Percentiles rank a stretch among this genome's conserved stretches.
These are phyloP conservation scores for Xiphorhynchus elegans DNA, from an alignment of 2,113 vertebrate genomes.

Conservation along the genomic window DNA sequence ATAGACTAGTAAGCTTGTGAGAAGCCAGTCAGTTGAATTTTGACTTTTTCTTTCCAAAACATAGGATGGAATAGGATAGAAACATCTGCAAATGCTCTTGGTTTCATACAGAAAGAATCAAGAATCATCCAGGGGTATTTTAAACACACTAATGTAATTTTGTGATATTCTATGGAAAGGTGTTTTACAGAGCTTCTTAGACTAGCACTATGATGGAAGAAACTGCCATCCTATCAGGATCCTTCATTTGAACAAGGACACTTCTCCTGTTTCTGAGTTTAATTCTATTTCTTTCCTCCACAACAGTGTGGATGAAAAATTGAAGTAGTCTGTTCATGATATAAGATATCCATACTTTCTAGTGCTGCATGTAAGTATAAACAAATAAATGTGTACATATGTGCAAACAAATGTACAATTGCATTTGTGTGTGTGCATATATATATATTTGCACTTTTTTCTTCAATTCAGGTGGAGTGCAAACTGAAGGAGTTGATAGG, in stretches of 20 bases:
- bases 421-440: fast-evolving
- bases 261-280: not conserved
- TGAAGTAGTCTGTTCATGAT: not conserved
- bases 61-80: not conserved
- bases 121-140: not conserved
- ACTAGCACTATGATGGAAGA: not conserved
- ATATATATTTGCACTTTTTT: not conserved
- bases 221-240: not conserved
- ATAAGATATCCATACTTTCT: not conserved
- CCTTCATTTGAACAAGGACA: not conserved
- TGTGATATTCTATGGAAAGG: not conserved
- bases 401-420: not conserved
- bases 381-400: not conserved
- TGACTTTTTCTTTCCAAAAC: not conserved
- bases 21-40: not conserved
- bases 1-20: not conserved
- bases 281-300: not conserved
- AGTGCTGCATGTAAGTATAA: not conserved
- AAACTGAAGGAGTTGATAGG: not conserved
- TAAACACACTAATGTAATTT: not conserved
- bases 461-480: not conserved
- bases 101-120: not conserved
- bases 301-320: not conserved
- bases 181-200: not conserved
- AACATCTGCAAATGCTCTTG: not conserved